phyloP scores from a whole-genome alignment of 2,113 vertebrate genomes.

The Apteryx mantelli region DNA sequence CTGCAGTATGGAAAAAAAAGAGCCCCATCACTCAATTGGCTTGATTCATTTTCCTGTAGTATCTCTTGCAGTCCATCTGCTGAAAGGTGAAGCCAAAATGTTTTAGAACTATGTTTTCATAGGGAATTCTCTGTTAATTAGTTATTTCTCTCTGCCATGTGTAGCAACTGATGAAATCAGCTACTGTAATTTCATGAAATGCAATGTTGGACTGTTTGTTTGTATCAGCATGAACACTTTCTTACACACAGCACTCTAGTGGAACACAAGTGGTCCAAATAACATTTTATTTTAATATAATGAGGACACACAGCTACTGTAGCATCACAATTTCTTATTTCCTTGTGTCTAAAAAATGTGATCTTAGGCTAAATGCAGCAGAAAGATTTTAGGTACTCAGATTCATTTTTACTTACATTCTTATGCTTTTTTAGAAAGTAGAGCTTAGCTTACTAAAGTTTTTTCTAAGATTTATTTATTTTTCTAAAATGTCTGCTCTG shows the following conservation, averaged over 20 bases:
- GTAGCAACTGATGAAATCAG: slow-evolving; percentile 65
- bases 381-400: neutral
- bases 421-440: neutral
- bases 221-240: slow-evolving; percentile 28
- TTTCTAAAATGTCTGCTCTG: neutral
- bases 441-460: neutral
- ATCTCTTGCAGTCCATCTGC: slow-evolving; percentile 70
- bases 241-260: neutral
- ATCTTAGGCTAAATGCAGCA: neutral
- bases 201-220: slow-evolving; percentile 39
- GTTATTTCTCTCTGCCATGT: slow-evolving; percentile 70
- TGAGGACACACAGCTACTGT: neutral
- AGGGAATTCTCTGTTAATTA: slow-evolving; percentile 75
- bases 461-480: neutral
- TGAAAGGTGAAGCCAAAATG: slow-evolving; percentile 72
- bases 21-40: neutral
- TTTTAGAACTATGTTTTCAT: slow-evolving; percentile 74
- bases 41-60: slow-evolving; percentile 53
- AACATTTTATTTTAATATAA: slow-evolving; percentile 28
- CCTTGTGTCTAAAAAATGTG: neutral
- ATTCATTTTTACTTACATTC: neutral
- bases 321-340: slow-evolving; percentile 27
- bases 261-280: slow-evolving; percentile 26
- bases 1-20: neutral
- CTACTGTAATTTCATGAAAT: slow-evolving; percentile 62